Evolutionary conservation across 2,888 invertebrate species (phyloP), one percentile per base, ranked within the genome.

Genomic region (Emesis russula): DNA sequence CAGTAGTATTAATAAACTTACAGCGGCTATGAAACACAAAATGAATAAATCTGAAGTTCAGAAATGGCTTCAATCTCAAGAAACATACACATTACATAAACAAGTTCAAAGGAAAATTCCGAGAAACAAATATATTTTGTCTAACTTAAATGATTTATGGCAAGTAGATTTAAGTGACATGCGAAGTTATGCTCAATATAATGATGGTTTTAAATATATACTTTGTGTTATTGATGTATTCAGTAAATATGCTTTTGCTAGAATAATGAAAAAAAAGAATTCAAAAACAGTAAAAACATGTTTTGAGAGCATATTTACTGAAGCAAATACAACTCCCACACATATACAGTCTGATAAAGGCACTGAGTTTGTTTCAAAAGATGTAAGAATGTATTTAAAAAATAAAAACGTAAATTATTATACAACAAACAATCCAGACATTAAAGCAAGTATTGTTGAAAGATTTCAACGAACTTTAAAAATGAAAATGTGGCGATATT

Each of bases 391-490:
- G 33, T 92, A 86, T 80, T 87, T 93, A 48, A 89, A 86, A 78
- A 81, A 31, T 25, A 90, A 87, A 81, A 86, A 89, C 66, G 87
- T 87, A 66, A 92, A 89, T 80, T 92, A 89, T 53, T 89, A 88
- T 66, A 90, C 86, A 6, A 94, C 92, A 13, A 95, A 95, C 53
- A 93, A 93, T 74, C 92, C 93, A 11, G 93, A 93, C 77, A 93
- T 94, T 58, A 94, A 93, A 84, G 92, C 91, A 6, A 93, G 94
- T 38, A 86, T 93, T 74, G 93, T 94, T 4, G 92, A 95, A 77
- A 85, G 93, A 85, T 93, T 95, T 90, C 93, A 94, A 81, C 89
- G 92, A 87, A 95, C 94, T 68, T 79, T 95, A 0, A 93, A 95
- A 85, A 91, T 83, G 83, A 93, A 92, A 86, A 94, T 93, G 93